Conservation (phyloP, 2,113 vertebrate genomes). For the Craseonycteris thonglongyai region DNA sequence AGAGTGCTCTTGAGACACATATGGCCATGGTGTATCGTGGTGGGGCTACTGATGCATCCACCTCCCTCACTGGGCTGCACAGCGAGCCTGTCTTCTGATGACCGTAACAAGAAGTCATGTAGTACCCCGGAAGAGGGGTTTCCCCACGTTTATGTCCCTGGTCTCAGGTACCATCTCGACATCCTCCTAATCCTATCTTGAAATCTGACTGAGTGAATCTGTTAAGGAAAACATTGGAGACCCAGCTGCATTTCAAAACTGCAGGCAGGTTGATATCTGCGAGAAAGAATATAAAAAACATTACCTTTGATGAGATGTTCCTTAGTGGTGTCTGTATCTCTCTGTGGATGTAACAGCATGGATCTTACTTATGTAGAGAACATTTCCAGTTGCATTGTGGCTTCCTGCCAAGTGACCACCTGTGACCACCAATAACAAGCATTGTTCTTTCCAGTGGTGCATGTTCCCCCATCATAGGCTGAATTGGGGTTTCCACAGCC, state of each 20-base stretch:
- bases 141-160: background rate
- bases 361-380: background rate
- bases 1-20: accelerated
- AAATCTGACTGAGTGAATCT: background rate
- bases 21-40: accelerated
- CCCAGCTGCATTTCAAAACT: background rate
- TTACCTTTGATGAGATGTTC: background rate
- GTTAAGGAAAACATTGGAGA: background rate
- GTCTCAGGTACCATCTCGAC: background rate
- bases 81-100: background rate
- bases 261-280: accelerated
- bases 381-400: background rate
- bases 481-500: accelerated
- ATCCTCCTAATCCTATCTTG: background rate
- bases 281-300: background rate
- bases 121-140: background rate
- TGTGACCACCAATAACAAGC: background rate
- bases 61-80: background rate
- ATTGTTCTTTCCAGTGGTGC: background rate
- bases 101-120: background rate
- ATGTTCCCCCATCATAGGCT: background rate
- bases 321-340: background rate
- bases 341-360: background rate
- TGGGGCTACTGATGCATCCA: too few relatives aligned
- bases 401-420: background rate